Base-by-base conservation (phyloP, 2,888 invertebrate species). In the Hedychridium roseum region DNA sequence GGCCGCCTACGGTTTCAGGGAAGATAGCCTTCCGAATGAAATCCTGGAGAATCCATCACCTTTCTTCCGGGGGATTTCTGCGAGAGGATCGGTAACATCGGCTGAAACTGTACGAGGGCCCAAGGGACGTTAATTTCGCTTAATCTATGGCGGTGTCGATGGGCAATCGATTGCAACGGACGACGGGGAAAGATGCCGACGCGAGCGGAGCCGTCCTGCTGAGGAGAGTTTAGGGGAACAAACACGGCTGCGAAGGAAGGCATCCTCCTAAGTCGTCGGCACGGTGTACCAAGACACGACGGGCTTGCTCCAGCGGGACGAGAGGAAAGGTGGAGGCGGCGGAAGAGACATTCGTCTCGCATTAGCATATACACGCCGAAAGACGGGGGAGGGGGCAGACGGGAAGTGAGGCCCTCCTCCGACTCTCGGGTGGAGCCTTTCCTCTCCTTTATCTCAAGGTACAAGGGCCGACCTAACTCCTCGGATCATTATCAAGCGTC, bases 351-450 rank as follows among this genome's bases (percentile, higher is more conserved):
- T 78, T 77, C 78, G 75, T 78, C 77, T 77, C 71, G 69, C 77
- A 78, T 78, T 78, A 78, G 78, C 78, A 78, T 78, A 77, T 78
- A 78, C 78, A 78, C 69, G 76, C 54, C 45, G 65, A 64, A 54
- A 49, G 51, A 59, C 37, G 50, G 53, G 44, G 37, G 31, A 43
- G 21, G 20, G 6, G 2, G 7, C 9, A 23, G 39, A 44, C 21
- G 15, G 17, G 16, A 11, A 1, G n/a, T 27, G 32, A 30, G 34
- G 12, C 26, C 37, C 42, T 35, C n/a, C 14, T 38, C 35, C 7
- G 16, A 23, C 18, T 32, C 39, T 21, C 39, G 11, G 18, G 23
- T 12, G 23, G 23, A 36, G 16, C 18, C n/a, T 36, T 23, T 36
- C 18, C 6, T 36, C 14, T 23, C 9, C 9, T 6, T 23, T 23